These are phyloP conservation scores for Axinella damicornis DNA, from an alignment of 37 sponge, comb jelly and placozoan genomes.

Conservation along the genomic window DNA sequence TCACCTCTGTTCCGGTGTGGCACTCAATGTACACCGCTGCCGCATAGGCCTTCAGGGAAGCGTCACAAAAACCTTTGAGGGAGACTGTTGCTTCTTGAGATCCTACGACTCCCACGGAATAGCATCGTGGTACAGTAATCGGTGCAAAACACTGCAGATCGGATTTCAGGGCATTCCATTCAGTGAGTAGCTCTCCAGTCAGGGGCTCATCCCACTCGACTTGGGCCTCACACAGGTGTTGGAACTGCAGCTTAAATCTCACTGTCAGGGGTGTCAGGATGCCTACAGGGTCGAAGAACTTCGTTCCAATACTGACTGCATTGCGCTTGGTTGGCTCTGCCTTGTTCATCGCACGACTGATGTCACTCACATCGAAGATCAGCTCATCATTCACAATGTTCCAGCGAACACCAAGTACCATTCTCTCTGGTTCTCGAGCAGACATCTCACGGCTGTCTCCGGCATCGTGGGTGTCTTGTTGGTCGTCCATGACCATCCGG, in stretches of 20 bases:
- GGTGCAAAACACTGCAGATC: not conserved
- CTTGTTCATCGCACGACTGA: not conserved
- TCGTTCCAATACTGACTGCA: not conserved
- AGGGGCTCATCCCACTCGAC: no score
- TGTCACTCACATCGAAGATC: not conserved
- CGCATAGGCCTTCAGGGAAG: not conserved
- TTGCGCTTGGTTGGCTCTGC: constrained; percentile 9
- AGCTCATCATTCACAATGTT: not conserved
- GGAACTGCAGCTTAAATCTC: not conserved
- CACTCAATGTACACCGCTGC: not conserved
- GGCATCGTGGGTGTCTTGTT: not conserved
- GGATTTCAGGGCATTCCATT: not conserved
- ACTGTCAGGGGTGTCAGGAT: not conserved
- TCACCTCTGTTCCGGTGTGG: not conserved
- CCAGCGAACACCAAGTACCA: constrained; percentile 1
- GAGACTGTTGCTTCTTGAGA: not conserved
- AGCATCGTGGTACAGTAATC: not conserved
- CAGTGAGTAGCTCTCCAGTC: constrained; percentile 3
- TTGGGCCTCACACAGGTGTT: not conserved
- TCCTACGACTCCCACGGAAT: not conserved
- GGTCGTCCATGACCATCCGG: not conserved
- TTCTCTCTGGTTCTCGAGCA: not conserved
- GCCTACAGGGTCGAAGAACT: constrained; percentile 16
- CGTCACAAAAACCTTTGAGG: not conserved
- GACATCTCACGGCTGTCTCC: not conserved